Evolutionary conservation across 1,140 invertebrate genomes (phyloP).

Genomic region (Tribolium castaneum): DNA sequence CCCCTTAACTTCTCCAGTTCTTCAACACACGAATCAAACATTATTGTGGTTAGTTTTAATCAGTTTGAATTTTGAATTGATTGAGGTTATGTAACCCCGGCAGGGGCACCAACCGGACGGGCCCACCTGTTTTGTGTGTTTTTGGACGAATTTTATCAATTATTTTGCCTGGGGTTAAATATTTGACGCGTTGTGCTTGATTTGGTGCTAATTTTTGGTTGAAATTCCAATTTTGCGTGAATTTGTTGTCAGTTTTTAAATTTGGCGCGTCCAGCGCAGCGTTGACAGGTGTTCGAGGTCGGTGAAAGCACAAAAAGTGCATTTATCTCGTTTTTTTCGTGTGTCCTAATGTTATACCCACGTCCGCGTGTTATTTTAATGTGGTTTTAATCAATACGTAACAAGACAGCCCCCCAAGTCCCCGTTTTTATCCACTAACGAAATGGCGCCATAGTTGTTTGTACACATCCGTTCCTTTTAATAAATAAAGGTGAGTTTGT

Average conservation of each 20-base stretch:
- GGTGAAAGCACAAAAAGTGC: background rate
- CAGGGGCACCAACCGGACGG: no score
- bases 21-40: background rate
- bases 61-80: background rate
- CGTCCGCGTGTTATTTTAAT: background rate
- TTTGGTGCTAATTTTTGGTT: background rate
- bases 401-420: background rate
- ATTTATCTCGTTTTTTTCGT: background rate
- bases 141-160: no score
- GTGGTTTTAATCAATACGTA: background rate
- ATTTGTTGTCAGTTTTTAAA: background rate
- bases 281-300: conserved; percentile 27
- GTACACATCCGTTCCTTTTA: conserved; percentile 2
- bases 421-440: background rate
- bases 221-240: background rate
- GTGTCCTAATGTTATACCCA: background rate
- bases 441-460: conserved; percentile 8
- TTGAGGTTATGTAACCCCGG: background rate
- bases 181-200: no score
- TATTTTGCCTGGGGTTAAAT: no score
- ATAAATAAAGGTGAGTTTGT: background rate
- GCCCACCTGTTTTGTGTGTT: no score
- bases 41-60: background rate
- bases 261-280: background rate
- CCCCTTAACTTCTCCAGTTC: background rate